A percentile compares a stretch with the other conserved stretches of the same genome.
Evolutionary conservation across 2,888 invertebrate genomes (phyloP).

Genomic region (Syritta pipiens): DNA sequence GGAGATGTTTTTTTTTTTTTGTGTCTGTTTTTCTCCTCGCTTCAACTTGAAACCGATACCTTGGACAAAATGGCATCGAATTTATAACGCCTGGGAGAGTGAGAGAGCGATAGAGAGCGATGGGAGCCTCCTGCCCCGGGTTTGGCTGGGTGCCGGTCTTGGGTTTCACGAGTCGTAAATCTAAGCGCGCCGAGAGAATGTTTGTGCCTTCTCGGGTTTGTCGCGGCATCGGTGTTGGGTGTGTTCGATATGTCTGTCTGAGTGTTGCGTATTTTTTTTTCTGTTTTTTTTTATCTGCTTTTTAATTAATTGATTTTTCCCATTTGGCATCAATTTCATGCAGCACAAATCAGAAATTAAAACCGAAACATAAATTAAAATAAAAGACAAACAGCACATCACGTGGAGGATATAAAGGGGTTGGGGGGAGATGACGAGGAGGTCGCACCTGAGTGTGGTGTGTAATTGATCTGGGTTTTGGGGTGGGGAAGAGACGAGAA

Average conservation of each 20-base stretch:
- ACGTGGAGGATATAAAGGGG: conserved; percentile 10
- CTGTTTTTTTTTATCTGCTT: conserved; percentile 63
- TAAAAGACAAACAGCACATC: conserved; percentile 41
- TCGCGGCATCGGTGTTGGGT: conserved; percentile 20
- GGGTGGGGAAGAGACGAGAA: neutral
- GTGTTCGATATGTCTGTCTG: conserved; percentile 33
- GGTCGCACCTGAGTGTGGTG: conserved; percentile 67
- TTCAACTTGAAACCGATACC: conserved; percentile 61
- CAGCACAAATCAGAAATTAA: conserved; percentile 70
- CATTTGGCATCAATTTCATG: conserved; percentile 69
- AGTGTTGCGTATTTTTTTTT: conserved; percentile 27
- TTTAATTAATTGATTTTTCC: conserved; percentile 68
- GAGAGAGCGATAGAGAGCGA: neutral
- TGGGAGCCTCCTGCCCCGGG: conserved; percentile 23
- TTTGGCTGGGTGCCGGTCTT: conserved; percentile 50
- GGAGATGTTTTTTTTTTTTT: conserved; percentile 31
- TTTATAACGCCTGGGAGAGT: conserved; percentile 41
- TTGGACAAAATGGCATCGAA: conserved; percentile 66
- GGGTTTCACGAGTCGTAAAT: conserved; percentile 68
- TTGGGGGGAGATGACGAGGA: conserved; percentile 31
- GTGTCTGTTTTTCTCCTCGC: too few species aligned
- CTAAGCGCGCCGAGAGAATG: conserved; percentile 58
- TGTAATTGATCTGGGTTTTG: conserved; percentile 55
- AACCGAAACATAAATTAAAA: conserved; percentile 68
- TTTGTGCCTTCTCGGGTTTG: conserved; percentile 59